Percentiles rank a stretch among this genome's conserved stretches.
Evolutionary conservation across 1,140 invertebrate genomes (phyloP).

Genomic region (Zaprionus camerounensis): DNA sequence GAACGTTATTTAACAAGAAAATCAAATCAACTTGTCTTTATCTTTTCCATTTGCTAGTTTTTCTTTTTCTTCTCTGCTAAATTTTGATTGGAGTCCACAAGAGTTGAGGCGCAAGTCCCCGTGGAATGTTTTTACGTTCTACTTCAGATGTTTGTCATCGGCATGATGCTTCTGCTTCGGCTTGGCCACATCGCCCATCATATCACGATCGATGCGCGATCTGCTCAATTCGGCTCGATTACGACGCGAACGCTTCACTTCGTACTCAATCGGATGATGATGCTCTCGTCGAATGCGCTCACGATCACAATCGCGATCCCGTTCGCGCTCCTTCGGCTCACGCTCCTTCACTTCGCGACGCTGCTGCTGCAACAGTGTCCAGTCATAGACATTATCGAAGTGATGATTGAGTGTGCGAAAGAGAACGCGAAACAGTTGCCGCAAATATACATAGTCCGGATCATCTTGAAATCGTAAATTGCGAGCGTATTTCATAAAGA

Average conservation of each 20-base stretch:
- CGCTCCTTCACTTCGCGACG: constrained; percentile 27
- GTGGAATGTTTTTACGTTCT: neutral
- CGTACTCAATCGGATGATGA: constrained; percentile 12
- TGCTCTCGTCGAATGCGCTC: neutral
- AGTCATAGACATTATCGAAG: constrained; percentile 99
- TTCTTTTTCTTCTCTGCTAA: neutral
- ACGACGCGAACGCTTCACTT: neutral
- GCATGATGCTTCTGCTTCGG: neutral
- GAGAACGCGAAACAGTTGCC: constrained; percentile 97
- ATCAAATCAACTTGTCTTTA: constrained; percentile 6
- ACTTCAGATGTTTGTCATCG: constrained; percentile 19
- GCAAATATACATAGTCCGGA: constrained; percentile 97
- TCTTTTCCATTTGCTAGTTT: neutral
- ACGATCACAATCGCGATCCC: constrained; percentile 16
- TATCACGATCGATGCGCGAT: constrained; percentile 17
- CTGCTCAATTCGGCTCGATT: constrained; percentile 9
- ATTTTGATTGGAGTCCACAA: constrained; percentile 12
- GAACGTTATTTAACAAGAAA: neutral
- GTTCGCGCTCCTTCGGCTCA: constrained; percentile 13
- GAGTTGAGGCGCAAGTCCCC: neutral
- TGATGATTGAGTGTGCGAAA: constrained; percentile 98
- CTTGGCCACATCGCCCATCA: constrained; percentile 30
- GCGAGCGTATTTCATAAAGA: constrained; percentile 98
- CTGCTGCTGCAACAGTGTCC: constrained; percentile 93
- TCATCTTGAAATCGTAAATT: constrained; percentile 97